Percentiles rank a stretch among this genome's conserved stretches.
These are phyloP conservation scores for Drosophila ustulata DNA, from an alignment of 2,888 invertebrate species.

Conservation along the genomic window DNA sequence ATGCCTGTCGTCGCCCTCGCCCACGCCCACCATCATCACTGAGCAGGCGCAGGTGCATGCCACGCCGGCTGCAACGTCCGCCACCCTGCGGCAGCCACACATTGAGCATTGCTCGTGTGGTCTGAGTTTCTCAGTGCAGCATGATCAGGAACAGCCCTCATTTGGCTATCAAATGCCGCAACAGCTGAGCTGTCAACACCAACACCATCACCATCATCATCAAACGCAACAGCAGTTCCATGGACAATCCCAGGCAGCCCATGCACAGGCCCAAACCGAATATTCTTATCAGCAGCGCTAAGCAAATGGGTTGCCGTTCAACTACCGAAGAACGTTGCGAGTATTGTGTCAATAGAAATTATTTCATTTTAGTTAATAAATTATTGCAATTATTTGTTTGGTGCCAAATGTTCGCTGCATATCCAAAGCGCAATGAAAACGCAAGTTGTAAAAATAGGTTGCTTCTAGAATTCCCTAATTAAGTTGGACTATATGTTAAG, in stretches of 20 bases:
- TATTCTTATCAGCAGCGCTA: constrained; percentile 66
- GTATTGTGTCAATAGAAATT: constrained; percentile 45
- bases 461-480: constrained; percentile 42
- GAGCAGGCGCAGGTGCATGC: constrained; percentile 81
- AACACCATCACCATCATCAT: constrained; percentile 34
- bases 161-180: constrained; percentile 43
- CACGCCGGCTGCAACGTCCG: constrained; percentile 35
- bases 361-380: constrained; percentile 26
- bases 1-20: constrained; percentile 76
- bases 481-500: constrained; percentile 25
- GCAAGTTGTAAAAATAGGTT: constrained; percentile 67
- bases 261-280: constrained; percentile 77
- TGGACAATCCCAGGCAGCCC: constrained; percentile 22
- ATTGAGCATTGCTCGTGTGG: constrained; percentile 82
- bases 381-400: constrained; percentile 54
- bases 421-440: constrained; percentile 61
- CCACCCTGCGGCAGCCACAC: constrained; percentile 39
- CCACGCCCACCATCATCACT: constrained; percentile 78
- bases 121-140: constrained; percentile 72
- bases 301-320: constrained; percentile 2
- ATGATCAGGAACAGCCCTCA: constrained; percentile 36
- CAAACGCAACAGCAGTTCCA: constrained; percentile 32
- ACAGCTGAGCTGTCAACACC: constrained; percentile 55
- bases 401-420: constrained; percentile 69
- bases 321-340: constrained; percentile 37